Evolutionary conservation across 1,140 invertebrate species (phyloP).

Genomic region (Cryptotermes secundus): DNA sequence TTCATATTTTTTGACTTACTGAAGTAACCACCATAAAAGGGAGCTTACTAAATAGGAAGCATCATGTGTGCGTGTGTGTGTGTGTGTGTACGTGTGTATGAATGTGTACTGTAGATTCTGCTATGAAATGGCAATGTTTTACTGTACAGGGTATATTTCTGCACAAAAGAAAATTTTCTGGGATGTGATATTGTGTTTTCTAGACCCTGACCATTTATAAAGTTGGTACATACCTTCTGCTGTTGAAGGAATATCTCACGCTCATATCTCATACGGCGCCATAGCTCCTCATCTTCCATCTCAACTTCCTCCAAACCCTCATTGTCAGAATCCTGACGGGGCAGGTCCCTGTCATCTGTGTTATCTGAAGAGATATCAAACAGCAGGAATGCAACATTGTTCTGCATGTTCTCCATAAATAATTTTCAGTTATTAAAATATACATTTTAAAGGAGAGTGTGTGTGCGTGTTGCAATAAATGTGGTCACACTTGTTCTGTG

Average conservation of each 20-base stretch:
- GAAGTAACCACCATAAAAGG: too few relatives aligned
- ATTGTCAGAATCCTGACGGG: slow-evolving; percentile 40
- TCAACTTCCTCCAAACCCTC: slow-evolving; percentile 60
- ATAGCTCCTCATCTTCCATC: slow-evolving; percentile 60
- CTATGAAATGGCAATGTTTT: too few relatives aligned
- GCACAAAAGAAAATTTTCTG: too few relatives aligned
- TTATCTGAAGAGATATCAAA: slow-evolving; percentile 45
- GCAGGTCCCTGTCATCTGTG: slow-evolving; percentile 45
- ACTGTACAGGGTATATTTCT: too few relatives aligned
- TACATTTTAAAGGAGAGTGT: neutral
- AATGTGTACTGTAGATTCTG: too few relatives aligned
- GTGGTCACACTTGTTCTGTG: neutral
- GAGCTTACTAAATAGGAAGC: too few relatives aligned
- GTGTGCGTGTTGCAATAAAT: neutral
- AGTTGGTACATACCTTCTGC: slow-evolving; percentile 45
- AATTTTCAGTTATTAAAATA: neutral
- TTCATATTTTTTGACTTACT: too few relatives aligned
- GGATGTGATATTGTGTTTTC: too few relatives aligned
- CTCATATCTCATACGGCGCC: slow-evolving; percentile 65
- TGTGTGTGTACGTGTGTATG: too few relatives aligned
- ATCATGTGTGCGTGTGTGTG: too few relatives aligned
- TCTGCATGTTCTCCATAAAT: too few relatives aligned
- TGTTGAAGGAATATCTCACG: slow-evolving; percentile 65
- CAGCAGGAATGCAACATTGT: slow-evolving; percentile 29
- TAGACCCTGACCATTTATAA: too few relatives aligned